phyloP scores from a whole-genome alignment of 2,888 invertebrate species.

The Caenorhabditis sp. region DNA sequence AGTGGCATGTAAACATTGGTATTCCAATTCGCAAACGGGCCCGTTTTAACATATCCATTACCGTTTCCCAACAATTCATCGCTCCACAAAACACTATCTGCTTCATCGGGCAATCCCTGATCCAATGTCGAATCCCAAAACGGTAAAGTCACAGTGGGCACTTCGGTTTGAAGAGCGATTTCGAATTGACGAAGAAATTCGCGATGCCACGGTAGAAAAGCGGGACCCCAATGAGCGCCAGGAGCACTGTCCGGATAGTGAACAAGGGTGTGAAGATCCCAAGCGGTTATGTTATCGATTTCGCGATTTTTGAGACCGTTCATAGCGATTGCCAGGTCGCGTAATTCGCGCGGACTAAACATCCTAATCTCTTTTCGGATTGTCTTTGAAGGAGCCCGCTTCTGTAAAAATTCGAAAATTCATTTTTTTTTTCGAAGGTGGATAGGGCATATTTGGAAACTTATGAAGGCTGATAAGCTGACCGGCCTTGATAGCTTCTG shows the following conservation, averaged over 20 bases:
- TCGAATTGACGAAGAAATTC: slow-evolving; percentile 70
- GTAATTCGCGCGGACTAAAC: slow-evolving; percentile 53
- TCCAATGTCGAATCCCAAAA: slow-evolving; percentile 70
- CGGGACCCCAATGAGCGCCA: slow-evolving; percentile 64
- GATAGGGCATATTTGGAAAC: background rate
- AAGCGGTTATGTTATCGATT: slow-evolving; percentile 67
- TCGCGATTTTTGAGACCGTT: slow-evolving; percentile 57
- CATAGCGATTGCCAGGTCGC: slow-evolving; percentile 59
- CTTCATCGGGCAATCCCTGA: slow-evolving; percentile 67
- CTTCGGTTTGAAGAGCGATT: slow-evolving; percentile 64
- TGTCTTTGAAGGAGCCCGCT: slow-evolving; percentile 39
- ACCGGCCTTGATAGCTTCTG: too few relatives aligned
- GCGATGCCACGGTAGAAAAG: slow-evolving; percentile 69
- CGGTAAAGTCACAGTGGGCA: slow-evolving; percentile 61
- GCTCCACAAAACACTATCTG: slow-evolving; percentile 67
- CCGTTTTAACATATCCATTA: slow-evolving; percentile 62
- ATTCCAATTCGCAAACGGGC: slow-evolving; percentile 68
- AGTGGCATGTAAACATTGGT: slow-evolving; percentile 68
- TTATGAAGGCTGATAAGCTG: too few relatives aligned
- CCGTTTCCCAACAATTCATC: slow-evolving; percentile 68
- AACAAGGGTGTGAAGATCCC: slow-evolving; percentile 66
- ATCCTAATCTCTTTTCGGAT: slow-evolving; percentile 64
- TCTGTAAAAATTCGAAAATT: slow-evolving; percentile 37
- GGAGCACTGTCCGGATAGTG: slow-evolving; percentile 69
- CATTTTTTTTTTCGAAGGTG: background rate